Percentiles rank a stretch among this genome's conserved stretches.
Evolutionary conservation across 2,113 vertebrate species (phyloP).

Genomic region (Furnarius figulus): DNA sequence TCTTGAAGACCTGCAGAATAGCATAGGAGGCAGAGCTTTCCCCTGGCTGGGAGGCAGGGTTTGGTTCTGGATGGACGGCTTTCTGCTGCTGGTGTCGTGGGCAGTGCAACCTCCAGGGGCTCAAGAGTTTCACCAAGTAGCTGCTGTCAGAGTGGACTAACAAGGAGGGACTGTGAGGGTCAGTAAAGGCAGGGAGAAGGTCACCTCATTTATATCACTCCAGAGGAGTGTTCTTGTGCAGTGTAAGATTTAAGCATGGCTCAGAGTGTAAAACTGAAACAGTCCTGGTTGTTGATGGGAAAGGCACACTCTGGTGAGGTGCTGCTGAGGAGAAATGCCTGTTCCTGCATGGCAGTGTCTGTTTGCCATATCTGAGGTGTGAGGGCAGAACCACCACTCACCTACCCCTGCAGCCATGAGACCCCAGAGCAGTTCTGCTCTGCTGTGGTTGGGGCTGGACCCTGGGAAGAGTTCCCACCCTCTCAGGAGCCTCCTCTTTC

Average conservation of each 20-base stretch:
- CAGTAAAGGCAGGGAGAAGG: not conserved
- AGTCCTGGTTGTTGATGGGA: not conserved
- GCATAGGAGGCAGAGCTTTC: not conserved
- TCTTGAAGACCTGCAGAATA: not conserved
- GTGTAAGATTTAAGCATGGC: not conserved
- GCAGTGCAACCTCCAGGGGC: accelerated
- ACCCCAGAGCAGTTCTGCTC: not conserved
- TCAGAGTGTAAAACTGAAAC: not conserved
- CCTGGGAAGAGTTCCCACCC: not conserved
- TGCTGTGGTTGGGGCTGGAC: accelerated
- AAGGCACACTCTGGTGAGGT: accelerated
- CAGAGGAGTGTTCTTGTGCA: not conserved
- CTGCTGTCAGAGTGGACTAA: not conserved
- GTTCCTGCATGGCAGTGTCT: accelerated
- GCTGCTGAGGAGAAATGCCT: not conserved
- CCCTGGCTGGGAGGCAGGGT: not conserved
- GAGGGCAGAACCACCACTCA: not conserved
- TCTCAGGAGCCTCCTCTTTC: not conserved
- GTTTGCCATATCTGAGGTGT: not conserved
- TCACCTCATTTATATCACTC: not conserved
- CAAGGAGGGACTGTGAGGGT: not conserved
- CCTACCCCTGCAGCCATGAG: not conserved
- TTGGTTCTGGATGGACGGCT: not conserved
- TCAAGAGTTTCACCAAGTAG: not conserved
- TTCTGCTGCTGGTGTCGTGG: not conserved